phyloP scores from a whole-genome alignment of 2,888 invertebrate genomes.

The Aleiodes testaceus region DNA sequence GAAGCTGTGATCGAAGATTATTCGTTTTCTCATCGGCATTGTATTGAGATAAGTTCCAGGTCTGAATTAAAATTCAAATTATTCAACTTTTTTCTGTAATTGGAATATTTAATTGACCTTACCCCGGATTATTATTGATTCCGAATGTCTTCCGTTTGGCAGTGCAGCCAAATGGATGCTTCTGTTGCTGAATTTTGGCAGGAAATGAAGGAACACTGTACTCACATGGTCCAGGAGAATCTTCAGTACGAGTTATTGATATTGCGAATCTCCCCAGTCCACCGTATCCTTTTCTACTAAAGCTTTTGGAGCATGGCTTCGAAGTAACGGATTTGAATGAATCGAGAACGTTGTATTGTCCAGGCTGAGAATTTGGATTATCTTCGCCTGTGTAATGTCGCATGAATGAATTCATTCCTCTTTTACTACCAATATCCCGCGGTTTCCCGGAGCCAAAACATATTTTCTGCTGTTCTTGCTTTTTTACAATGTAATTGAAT shows the following conservation, averaged over 20 bases:
- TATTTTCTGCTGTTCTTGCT: slow-evolving; percentile 60
- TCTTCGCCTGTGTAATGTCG: slow-evolving; percentile 58
- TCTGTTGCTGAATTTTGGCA: slow-evolving; percentile 51
- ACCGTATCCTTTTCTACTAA: slow-evolving; percentile 65
- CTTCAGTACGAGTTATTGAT: slow-evolving; percentile 48
- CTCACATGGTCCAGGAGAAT: slow-evolving; percentile 59
- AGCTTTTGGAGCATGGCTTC: slow-evolving; percentile 60
- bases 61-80: slow-evolving; percentile 53
- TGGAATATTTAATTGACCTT: slow-evolving; percentile 39
- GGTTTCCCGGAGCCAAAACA: slow-evolving; percentile 65
- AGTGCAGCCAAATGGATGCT: slow-evolving; percentile 57
- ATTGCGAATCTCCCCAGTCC: slow-evolving; percentile 59
- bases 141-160: slow-evolving; percentile 52
- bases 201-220: slow-evolving; percentile 53
- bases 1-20: slow-evolving; percentile 71
- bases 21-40: slow-evolving; percentile 51
- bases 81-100: too few relatives aligned
- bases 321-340: slow-evolving; percentile 58
- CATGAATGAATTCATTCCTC: slow-evolving; percentile 63
- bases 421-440: slow-evolving; percentile 58
- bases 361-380: slow-evolving; percentile 59
- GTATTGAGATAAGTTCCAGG: slow-evolving; percentile 60
- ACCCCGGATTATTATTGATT: slow-evolving; percentile 63
- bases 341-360: slow-evolving; percentile 58
- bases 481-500: slow-evolving; percentile 62